A percentile compares a stretch with the other conserved stretches of the same genome.
Conservation (phyloP, 92 coral and sea anemone species). For the Porites cylindrica region DNA sequence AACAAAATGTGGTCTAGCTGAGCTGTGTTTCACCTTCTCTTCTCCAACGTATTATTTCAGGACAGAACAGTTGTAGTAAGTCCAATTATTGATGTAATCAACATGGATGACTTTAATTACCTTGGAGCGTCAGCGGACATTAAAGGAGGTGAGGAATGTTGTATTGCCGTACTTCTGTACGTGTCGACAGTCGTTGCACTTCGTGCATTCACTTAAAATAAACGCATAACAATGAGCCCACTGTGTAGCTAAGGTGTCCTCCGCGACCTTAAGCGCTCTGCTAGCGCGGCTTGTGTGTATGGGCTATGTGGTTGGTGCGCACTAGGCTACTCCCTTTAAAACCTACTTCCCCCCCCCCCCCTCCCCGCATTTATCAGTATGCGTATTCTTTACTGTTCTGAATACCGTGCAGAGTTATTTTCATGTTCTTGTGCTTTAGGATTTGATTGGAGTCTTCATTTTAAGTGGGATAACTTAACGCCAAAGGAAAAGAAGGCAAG, state of each 20-base stretch:
- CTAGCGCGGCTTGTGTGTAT: too few species aligned
- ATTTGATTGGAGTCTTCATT: slow-evolving; percentile 99
- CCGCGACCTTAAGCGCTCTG: too few species aligned
- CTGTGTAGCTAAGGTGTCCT: too few species aligned
- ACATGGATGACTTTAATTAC: slow-evolving; percentile 96
- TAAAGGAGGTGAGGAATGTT: slow-evolving; percentile 84
- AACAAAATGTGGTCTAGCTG: not conserved
- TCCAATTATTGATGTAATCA: slow-evolving; percentile 98
- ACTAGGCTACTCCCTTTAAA: too few species aligned
- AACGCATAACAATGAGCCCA: too few species aligned
- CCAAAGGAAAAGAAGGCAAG: slow-evolving; percentile 89
- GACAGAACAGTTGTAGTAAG: slow-evolving; percentile 88
- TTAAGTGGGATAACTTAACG: slow-evolving; percentile 97
- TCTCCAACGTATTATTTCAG: slow-evolving; percentile 33
- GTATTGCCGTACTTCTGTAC: too few species aligned
- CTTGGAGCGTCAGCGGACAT: slow-evolving; percentile 99
- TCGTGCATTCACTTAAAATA: too few species aligned
- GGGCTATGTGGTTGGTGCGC: too few species aligned
- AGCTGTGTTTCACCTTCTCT: not conserved
- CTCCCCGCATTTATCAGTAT: not conserved
- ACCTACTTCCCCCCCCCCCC: too few species aligned
- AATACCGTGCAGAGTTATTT: too few species aligned
- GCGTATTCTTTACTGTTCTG: not conserved
- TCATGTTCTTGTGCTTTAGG: slow-evolving; percentile 55
- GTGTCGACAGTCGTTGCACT: too few species aligned